Conservation (phyloP, 2,797 vertebrate species). For the Rachycentron canadum region DNA sequence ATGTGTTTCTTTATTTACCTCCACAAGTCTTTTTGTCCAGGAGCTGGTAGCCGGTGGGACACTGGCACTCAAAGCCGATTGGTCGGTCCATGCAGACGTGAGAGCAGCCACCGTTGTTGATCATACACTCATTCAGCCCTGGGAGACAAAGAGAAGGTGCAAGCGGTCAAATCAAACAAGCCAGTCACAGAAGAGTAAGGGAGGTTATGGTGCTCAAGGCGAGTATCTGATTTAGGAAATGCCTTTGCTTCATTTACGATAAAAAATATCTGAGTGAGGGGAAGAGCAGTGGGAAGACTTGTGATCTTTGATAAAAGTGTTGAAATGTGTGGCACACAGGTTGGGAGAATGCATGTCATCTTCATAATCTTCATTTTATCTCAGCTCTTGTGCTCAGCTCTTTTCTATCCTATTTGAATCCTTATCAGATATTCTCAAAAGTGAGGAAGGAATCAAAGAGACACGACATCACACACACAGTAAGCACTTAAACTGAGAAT, state of each 20-base stretch:
- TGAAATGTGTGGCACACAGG: slow-evolving; percentile 2
- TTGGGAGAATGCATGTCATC: slow-evolving; percentile 15
- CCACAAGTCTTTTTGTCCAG: slow-evolving; percentile 98
- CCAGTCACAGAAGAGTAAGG: slow-evolving; percentile 1
- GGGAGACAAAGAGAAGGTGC: slow-evolving; percentile 53
- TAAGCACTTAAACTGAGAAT: slow-evolving; percentile 37
- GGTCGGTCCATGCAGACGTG: slow-evolving; percentile 95
- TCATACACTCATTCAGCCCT: slow-evolving; percentile 95
- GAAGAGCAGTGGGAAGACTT: not conserved
- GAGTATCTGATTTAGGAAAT: slow-evolving; percentile 11
- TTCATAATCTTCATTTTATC: slow-evolving; percentile 45
- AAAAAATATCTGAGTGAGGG: not conserved
- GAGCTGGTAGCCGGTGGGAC: slow-evolving; percentile 93
- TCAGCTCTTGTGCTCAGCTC: slow-evolving; percentile 12
- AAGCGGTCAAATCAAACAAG: slow-evolving; percentile 31
- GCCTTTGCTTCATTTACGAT: not conserved
- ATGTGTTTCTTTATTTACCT: slow-evolving; percentile 86
- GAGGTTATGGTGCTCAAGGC: not conserved
- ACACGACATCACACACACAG: slow-evolving; percentile 23
- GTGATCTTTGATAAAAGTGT: slow-evolving; percentile 19
- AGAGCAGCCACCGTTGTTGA: slow-evolving; percentile 97
- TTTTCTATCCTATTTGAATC: slow-evolving; percentile 30
- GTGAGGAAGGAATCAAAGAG: slow-evolving; percentile 41
- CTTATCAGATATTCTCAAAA: slow-evolving; percentile 55
- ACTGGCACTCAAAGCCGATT: slow-evolving; percentile 95